Conservation (phyloP, 2,888 invertebrate species). For the Tanypteryx hageni region DNA sequence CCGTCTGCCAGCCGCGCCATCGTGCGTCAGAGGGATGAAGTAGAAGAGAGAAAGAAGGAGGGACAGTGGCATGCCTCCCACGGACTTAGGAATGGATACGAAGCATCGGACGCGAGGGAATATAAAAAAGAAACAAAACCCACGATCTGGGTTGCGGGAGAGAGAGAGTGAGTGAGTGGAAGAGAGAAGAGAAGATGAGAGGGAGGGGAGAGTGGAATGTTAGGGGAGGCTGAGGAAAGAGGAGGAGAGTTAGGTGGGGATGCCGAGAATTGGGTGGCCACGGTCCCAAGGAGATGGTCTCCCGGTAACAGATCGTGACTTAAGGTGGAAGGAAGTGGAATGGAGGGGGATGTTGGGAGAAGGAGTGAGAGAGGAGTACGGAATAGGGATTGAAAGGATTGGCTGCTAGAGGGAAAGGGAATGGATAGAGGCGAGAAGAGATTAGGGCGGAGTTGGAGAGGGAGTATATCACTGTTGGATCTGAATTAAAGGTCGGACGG, state of each 20-base stretch:
- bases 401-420: background rate
- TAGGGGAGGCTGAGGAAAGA: too few relatives aligned
- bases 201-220: too few relatives aligned
- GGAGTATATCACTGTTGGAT: too few relatives aligned
- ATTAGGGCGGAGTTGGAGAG: too few relatives aligned
- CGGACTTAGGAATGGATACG: slow-evolving; percentile 12
- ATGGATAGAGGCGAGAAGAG: too few relatives aligned
- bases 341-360: background rate
- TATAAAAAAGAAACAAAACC: background rate
- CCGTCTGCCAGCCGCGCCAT: slow-evolving; percentile 26
- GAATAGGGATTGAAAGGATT: background rate
- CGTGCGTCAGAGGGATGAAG: background rate
- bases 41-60: background rate
- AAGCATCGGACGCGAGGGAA: slow-evolving; percentile 7
- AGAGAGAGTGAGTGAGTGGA: too few relatives aligned
- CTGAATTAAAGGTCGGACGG: too few relatives aligned
- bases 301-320: background rate
- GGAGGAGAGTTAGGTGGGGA: too few relatives aligned
- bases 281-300: background rate
- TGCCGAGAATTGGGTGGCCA: background rate
- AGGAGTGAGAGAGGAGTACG: background rate
- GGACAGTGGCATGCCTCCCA: background rate
- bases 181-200: too few relatives aligned
- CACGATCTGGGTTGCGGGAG: background rate
- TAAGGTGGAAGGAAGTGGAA: too few relatives aligned